Evolutionary conservation across 1,140 invertebrate species (phyloP).

Genomic region (Zaprionus kolodkinae): DNA sequence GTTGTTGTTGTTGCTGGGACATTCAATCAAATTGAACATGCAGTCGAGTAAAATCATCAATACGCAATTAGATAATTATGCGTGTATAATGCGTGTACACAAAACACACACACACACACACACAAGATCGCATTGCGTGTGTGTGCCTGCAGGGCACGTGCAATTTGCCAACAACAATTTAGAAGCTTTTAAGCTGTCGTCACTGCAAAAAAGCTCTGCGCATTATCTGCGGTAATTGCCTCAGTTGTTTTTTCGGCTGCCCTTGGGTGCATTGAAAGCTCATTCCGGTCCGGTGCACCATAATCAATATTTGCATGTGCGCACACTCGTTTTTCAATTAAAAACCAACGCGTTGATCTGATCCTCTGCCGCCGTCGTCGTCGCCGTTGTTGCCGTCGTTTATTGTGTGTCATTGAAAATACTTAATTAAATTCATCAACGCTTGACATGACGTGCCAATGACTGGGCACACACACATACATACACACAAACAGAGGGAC

Average conservation of each 20-base stretch:
- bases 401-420: slow-evolving; percentile 77
- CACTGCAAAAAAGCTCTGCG: slow-evolving; percentile 18
- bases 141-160: slow-evolving; percentile 25
- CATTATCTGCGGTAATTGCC: slow-evolving; percentile 27
- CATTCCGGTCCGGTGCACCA: slow-evolving; percentile 15
- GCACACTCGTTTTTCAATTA: slow-evolving; percentile 67
- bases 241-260: slow-evolving; percentile 14
- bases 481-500: not conserved
- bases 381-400: slow-evolving; percentile 9
- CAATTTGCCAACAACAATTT: slow-evolving; percentile 40
- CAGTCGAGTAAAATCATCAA: slow-evolving; percentile 56
- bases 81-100: slow-evolving; percentile 31
- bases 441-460: slow-evolving; percentile 69
- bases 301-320: slow-evolving; percentile 33
- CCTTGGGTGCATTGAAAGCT: slow-evolving; percentile 21
- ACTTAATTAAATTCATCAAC: slow-evolving; percentile 82
- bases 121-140: not conserved
- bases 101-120: not conserved
- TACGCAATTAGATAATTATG: slow-evolving; percentile 80
- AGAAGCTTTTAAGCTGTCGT: slow-evolving; percentile 28
- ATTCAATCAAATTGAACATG: slow-evolving; percentile 72
- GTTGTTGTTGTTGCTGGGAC: slow-evolving; percentile 31
- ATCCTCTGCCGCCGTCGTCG: slow-evolving; percentile 27
- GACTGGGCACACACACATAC: slow-evolving; percentile 7
- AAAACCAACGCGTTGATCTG: slow-evolving; percentile 45